phyloP scores from a whole-genome alignment of 2,797 vertebrate species.

The Brachyalestes nurse region DNA sequence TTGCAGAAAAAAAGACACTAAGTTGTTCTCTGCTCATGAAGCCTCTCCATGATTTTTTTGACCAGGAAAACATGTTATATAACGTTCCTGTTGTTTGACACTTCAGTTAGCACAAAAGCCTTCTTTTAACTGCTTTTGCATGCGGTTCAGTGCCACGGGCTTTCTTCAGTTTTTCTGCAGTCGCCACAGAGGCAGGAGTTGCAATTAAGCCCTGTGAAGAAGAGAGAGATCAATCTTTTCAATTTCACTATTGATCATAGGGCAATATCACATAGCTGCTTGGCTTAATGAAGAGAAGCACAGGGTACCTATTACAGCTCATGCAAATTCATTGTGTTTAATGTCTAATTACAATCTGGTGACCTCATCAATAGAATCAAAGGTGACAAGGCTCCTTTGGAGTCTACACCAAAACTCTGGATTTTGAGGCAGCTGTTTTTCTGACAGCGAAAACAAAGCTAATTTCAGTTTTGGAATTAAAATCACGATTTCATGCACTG shows the following conservation, averaged over 20 bases:
- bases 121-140: conserved; percentile 26
- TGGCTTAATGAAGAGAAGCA: conserved; percentile 48
- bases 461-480: background rate
- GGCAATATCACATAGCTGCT: conserved; percentile 32
- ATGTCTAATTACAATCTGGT: conserved; percentile 52
- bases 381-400: conserved; percentile 20
- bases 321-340: conserved; percentile 37
- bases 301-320: conserved; percentile 43
- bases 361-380: conserved; percentile 42
- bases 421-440: conserved; percentile 21
- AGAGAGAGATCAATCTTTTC: conserved; percentile 44
- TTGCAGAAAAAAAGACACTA: conserved; percentile 2
- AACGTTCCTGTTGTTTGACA: conserved; percentile 9
- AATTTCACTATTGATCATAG: conserved; percentile 58
- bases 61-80: background rate
- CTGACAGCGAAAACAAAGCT: conserved; percentile 6
- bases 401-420: conserved; percentile 3
- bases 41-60: background rate
- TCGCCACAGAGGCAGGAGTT: conserved; percentile 33
- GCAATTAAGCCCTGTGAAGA: conserved; percentile 44
- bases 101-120: conserved; percentile 3
- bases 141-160: conserved; percentile 2
- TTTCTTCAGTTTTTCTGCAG: conserved; percentile 30
- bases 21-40: conserved; percentile 16
- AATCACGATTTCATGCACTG: too few relatives aligned